Evolutionary conservation across 2,888 invertebrate genomes (phyloP).

Genomic region (Scaptomyza parva): DNA sequence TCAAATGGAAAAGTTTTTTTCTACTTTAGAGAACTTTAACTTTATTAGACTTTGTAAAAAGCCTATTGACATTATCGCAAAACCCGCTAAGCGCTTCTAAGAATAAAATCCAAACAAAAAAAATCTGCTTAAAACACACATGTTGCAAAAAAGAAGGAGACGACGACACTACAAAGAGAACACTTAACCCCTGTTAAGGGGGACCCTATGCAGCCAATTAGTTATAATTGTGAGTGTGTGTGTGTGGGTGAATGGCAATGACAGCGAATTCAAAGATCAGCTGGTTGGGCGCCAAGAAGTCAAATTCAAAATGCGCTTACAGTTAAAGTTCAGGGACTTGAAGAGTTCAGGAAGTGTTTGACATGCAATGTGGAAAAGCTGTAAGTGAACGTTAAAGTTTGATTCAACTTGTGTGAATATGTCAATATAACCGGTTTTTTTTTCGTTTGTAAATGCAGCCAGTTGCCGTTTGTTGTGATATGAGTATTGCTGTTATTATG

Average conservation of each 20-base stretch:
- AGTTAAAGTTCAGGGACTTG: slow-evolving; percentile 26
- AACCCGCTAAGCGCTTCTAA: not conserved
- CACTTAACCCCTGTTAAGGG: slow-evolving; percentile 61
- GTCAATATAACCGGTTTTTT: slow-evolving; percentile 57
- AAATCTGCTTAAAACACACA: slow-evolving; percentile 9
- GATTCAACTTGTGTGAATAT: slow-evolving; percentile 23
- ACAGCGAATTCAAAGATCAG: slow-evolving; percentile 37
- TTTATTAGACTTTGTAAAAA: too few relatives aligned
- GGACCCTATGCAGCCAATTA: slow-evolving; percentile 55
- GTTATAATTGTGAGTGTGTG: slow-evolving; percentile 49
- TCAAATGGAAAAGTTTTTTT: not conserved
- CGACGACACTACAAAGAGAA: slow-evolving; percentile 33
- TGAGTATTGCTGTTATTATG: slow-evolving; percentile 9
- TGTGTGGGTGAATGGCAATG: slow-evolving; percentile 14
- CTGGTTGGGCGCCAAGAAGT: slow-evolving; percentile 52
- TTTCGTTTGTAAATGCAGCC: slow-evolving; percentile 23
- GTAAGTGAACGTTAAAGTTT: slow-evolving; percentile 48
- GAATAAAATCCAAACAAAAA: not conserved
- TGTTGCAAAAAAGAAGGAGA: not conserved
- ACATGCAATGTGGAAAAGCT: slow-evolving; percentile 11
- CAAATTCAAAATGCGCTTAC: slow-evolving; percentile 24
- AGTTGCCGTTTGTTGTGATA: slow-evolving; percentile 10
- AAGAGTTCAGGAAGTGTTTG: slow-evolving; percentile 1
- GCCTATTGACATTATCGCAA: not conserved
- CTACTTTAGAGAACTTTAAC: too few relatives aligned